These are phyloP conservation scores for Empidonax alnorum DNA, from an alignment of 2,113 vertebrate species.

Conservation along the genomic window DNA sequence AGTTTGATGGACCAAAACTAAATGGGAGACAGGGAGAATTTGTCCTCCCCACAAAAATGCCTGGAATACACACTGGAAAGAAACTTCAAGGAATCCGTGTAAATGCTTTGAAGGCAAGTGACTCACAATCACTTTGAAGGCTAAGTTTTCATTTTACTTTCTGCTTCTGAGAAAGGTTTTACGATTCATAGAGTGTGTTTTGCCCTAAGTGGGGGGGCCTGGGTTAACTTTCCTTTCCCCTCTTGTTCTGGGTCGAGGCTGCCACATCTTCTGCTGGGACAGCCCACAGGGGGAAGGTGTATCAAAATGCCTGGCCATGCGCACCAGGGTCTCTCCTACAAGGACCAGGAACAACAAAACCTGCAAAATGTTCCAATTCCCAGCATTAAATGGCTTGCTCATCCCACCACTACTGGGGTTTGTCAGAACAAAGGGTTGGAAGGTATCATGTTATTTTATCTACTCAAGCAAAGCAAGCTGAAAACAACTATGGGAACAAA, in stretches of 20 bases:
- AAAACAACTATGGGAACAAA: background rate
- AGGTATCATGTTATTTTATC: background rate
- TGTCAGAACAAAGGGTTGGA: background rate
- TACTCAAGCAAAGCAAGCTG: background rate
- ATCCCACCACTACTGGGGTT: background rate
- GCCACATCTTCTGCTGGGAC: background rate
- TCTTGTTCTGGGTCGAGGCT: background rate
- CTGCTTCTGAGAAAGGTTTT: background rate
- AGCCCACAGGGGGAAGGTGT: background rate
- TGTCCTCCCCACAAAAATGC: slow-evolving; percentile 34
- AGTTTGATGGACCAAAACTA: slow-evolving; percentile 38
- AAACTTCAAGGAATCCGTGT: slow-evolving; percentile 42
- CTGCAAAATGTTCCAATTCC: background rate
- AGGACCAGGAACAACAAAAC: background rate
- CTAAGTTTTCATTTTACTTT: background rate
- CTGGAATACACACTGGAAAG: slow-evolving; percentile 42
- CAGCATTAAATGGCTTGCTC: background rate
- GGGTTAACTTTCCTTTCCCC: background rate
- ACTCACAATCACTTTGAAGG: slow-evolving; percentile 41
- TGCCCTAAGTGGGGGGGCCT: background rate
- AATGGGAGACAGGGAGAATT: slow-evolving; percentile 41
- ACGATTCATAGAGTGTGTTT: background rate
- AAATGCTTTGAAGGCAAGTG: slow-evolving; percentile 40
- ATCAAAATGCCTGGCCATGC: accelerated
- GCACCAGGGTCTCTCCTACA: background rate